Evolutionary conservation across 2,797 vertebrate genomes (phyloP), one percentile per base, ranked within the genome.

Genomic region (Pangasius mekongensis): DNA sequence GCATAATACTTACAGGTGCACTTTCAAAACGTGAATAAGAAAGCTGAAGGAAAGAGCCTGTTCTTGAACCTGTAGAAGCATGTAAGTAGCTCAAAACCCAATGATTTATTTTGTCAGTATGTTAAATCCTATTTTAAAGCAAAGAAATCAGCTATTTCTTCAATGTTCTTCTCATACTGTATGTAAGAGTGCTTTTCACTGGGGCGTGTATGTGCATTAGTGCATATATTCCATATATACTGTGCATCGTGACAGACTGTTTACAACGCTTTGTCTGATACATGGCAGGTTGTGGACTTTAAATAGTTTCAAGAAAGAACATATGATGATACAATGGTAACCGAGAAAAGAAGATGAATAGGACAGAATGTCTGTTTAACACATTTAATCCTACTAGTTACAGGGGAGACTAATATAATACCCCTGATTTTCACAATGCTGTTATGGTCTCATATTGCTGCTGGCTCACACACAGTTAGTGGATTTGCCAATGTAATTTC

Each of bases 101-200:
- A 67, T 14, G 69, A 73, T 73, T 39, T 43, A 39, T 39, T 73
- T 73, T 73, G 69, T 10, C 76, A 69, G 30, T n/a, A 69, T 39
- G 76, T 27, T 87, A 33, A 33, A 20, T 47, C 30, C 82, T 84
- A 67, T 64, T 84, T 67, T 43, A 88, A 78, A 80, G 47, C 67
- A 74, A 87, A 76, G 49, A 62, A 52, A 62, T 58, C 33, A 87
- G 69, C 39, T 83, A 62, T 64, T 83, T 60, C 9, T 30, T 20
- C 3, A 54, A 20, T 47, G 22, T 22, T 27, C 22, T 27, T 27
- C 69, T 5, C 5, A 49, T 76, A n/a, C 24, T 27, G 39, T 24
- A 74, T 47, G 18, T 9, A 47, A 18, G 2, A 24, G 18, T 27
- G 71, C 20, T 47, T 43, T 43, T 74, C 22, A 74, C 10, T 36